Evolutionary conservation across 2,797 vertebrate species (phyloP).

Genomic region (Xiphorhynchus erythropygius): DNA sequence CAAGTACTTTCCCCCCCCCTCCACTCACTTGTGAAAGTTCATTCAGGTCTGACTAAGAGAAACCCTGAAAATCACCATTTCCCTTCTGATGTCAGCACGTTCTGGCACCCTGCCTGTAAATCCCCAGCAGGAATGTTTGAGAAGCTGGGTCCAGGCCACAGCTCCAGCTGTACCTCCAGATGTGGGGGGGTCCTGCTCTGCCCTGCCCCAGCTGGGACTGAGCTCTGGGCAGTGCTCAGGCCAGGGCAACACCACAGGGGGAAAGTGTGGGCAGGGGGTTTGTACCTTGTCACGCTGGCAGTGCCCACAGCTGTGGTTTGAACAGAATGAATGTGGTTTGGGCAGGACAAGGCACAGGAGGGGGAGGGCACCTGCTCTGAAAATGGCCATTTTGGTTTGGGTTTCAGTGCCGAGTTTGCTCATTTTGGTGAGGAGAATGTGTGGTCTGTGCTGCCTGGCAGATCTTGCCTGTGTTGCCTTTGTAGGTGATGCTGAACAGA

Average conservation of each 20-base stretch:
- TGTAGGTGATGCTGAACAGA: not conserved
- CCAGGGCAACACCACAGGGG: too few relatives aligned
- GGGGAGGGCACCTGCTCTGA: not conserved
- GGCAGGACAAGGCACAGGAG: not conserved
- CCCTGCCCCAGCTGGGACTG: not conserved
- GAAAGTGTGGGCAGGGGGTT: not conserved
- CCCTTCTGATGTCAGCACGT: not conserved
- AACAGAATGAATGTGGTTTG: accelerated
- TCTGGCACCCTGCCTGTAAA: constrained; percentile 3
- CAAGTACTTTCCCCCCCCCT: not conserved
- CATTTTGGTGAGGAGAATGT: accelerated
- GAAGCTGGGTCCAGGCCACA: not conserved
- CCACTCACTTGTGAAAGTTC: not conserved
- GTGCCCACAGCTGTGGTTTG: not conserved
- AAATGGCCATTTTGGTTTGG: not conserved
- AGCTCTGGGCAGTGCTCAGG: not conserved
- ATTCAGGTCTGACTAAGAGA: constrained; percentile 53
- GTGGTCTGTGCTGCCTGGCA: not conserved
- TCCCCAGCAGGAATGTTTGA: not conserved
- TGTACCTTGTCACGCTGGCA: accelerated
- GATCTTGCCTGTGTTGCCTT: accelerated
- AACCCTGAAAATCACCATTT: constrained; percentile 26
- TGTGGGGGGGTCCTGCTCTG: not conserved
- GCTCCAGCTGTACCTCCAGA: not conserved
- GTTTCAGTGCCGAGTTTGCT: accelerated